Evolutionary conservation across 2,888 invertebrate genomes (phyloP).

Genomic region (Scaptomyza reducta): DNA sequence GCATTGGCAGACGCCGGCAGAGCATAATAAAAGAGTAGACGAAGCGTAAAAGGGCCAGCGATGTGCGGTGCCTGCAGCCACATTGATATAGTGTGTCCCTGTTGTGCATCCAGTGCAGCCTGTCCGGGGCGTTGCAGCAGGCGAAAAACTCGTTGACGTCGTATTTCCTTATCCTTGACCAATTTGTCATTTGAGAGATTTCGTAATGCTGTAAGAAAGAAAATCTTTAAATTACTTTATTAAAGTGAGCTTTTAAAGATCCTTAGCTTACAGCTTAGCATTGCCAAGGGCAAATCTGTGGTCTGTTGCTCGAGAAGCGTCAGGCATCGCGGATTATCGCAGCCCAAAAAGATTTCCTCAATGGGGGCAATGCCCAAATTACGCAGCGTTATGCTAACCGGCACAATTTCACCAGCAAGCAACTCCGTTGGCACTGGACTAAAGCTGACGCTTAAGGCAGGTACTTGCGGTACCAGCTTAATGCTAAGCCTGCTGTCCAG

Average conservation of each 20-base stretch:
- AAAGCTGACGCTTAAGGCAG: slow-evolving; percentile 91
- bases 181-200: slow-evolving; percentile 83
- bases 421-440: slow-evolving; percentile 87
- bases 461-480: slow-evolving; percentile 90
- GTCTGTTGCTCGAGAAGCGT: slow-evolving; percentile 80
- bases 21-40: slow-evolving; percentile 91
- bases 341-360: slow-evolving; percentile 86
- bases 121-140: slow-evolving; percentile 68
- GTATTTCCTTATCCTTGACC: slow-evolving; percentile 83
- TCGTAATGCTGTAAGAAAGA: slow-evolving; percentile 68
- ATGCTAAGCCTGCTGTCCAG: slow-evolving; percentile 90
- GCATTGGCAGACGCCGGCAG: slow-evolving; percentile 76
- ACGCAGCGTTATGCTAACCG: slow-evolving; percentile 86
- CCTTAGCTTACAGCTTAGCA: slow-evolving; percentile 81
- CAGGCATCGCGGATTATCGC: slow-evolving; percentile 83
- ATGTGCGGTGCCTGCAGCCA: slow-evolving; percentile 89
- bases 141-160: slow-evolving; percentile 83
- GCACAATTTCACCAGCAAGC: slow-evolving; percentile 89
- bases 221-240: background rate
- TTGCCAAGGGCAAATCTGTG: slow-evolving; percentile 81
- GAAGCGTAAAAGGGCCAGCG: slow-evolving; percentile 87
- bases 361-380: slow-evolving; percentile 88
- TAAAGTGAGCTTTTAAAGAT: background rate
- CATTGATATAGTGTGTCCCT: slow-evolving; percentile 83
- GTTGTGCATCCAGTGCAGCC: slow-evolving; percentile 79